Conservation (phyloP, 2,797 vertebrate genomes). For the Morus bassanus region DNA sequence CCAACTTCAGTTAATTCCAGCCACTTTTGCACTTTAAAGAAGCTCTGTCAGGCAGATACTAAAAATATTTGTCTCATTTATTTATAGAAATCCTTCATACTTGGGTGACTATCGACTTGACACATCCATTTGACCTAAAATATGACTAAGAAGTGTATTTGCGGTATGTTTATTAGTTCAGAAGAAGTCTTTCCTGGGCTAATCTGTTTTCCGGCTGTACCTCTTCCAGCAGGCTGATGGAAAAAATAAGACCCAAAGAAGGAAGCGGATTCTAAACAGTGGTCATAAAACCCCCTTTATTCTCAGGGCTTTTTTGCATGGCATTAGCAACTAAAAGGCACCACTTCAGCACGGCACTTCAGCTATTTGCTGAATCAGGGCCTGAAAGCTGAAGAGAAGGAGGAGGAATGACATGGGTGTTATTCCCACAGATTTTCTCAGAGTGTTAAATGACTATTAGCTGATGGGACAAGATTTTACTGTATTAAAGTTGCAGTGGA, state of each 20-base stretch:
- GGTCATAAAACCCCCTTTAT: conserved; percentile 22
- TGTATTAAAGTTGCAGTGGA: neutral
- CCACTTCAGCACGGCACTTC: neutral
- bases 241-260: conserved; percentile 41
- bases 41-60: neutral
- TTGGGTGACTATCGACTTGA: neutral
- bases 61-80: conserved; percentile 7
- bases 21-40: neutral
- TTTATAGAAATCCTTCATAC: conserved; percentile 27
- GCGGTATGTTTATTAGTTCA: neutral
- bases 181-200: neutral
- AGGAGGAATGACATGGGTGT: neutral
- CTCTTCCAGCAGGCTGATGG: conserved; percentile 5
- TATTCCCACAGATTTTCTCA: neutral
- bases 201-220: conserved; percentile 14
- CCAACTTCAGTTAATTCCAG: neutral
- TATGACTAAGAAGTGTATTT: neutral
- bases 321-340: conserved; percentile 46
- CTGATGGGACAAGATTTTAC: neutral
- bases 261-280: neutral
- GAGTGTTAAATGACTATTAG: neutral
- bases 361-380: conserved; percentile 39
- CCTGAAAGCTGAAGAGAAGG: neutral
- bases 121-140: conserved; percentile 44
- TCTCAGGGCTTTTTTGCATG: conserved; percentile 7